Base-by-base conservation (phyloP, 1,140 invertebrate species). In the Drosophila leontia region DNA sequence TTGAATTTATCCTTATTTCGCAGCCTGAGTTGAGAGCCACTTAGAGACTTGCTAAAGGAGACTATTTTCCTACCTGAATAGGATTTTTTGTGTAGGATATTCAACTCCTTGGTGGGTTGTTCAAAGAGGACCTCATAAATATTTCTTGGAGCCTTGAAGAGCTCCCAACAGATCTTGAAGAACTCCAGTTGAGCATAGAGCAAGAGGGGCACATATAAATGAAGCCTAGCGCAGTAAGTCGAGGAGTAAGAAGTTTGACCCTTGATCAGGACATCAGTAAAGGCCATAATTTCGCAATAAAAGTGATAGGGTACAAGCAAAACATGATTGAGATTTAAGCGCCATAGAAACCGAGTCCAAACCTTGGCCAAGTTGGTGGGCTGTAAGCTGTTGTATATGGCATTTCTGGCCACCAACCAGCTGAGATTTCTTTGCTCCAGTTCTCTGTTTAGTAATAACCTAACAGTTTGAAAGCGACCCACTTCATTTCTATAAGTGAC, bases 51-150 rank as follows among this genome's bases (percentile, higher is more conserved):
- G 0, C 96, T 96, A 95, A 96, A 97, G 4, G 95, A 94, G 2
- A 96, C 94, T 2, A 96, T 95, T 93, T 97, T 97, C 64, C 96
- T 94, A 8, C 96, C 96, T 61, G 95, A 96, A 7, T 96, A 94
- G 0, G 96, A 96, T 26, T 96, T 94, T 11, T 95, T 96, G 82
- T 96, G 95, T 7, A 96, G 87, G 8, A 95, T 94, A 86, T 95
- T 94, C 92, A 94, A 60, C 91, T 94, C 90, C 37, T 92, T 78
- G 7, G 92, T 91, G 23, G 93, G 88, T 62, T 93, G 79, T 15
- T 93, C 76, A 7, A 95, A 94, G 0, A 96, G 76, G 68, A 95
- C 95, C 23, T 96, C 94, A 2, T 95, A 83, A 15, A 96, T 93
- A 6, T 94, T 94, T 35, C 94, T 93, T 0, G 95, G 95, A 0